Evolutionary conservation across 2,113 vertebrate species (phyloP).

Genomic region (Telmatochromis sp.): DNA sequence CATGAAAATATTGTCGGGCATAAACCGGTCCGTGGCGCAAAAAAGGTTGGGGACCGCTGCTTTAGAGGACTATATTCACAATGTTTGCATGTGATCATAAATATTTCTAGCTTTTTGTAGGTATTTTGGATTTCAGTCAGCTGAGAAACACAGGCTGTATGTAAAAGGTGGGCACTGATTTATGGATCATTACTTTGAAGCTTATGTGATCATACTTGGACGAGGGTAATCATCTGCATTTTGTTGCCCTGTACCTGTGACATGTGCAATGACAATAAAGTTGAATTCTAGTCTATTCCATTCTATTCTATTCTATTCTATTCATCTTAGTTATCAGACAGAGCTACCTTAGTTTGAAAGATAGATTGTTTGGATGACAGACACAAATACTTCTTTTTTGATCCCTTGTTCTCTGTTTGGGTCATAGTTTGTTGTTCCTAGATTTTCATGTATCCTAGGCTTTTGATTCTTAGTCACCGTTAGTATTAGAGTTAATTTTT

Average conservation of each 20-base stretch:
- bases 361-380: neutral
- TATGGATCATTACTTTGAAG: neutral
- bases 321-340: neutral
- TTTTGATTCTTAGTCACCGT: neutral
- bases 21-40: no score
- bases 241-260: no score
- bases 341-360: neutral
- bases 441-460: neutral
- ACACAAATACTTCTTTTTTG: neutral
- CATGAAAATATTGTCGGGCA: no score
- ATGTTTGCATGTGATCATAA: neutral
- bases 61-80: neutral
- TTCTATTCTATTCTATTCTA: no score
- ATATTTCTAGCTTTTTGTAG: neutral
- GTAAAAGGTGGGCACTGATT: neutral
- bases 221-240: neutral
- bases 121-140: neutral
- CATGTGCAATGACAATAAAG: no score
- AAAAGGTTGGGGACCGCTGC: no score
- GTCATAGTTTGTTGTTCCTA: neutral
- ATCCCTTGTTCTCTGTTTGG: neutral
- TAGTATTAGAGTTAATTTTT: neutral
- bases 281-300: no score
- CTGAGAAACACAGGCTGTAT: neutral
- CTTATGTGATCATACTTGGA: rapidly evolving